These are phyloP conservation scores for Eurytoma californica DNA, from an alignment of 2,888 invertebrate species.

Conservation along the genomic window DNA sequence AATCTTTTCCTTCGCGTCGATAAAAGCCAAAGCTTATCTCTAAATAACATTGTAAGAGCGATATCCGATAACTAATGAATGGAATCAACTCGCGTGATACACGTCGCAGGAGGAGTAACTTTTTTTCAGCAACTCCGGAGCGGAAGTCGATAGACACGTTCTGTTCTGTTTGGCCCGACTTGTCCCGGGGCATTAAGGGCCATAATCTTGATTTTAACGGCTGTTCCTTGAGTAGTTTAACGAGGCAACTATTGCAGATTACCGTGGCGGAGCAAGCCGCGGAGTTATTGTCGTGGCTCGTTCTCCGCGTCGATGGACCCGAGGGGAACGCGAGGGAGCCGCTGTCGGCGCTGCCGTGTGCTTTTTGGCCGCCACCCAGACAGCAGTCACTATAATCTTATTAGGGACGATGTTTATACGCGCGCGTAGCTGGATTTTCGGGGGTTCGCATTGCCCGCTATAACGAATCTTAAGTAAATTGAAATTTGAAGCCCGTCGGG, in stretches of 20 bases:
- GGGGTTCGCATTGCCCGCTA: not conserved
- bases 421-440: not conserved
- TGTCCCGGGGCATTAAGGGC: constrained; percentile 9
- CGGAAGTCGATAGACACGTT: constrained; percentile 8
- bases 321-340: not conserved
- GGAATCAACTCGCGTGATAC: not conserved
- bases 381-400: constrained; percentile 39
- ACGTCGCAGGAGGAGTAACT: not conserved
- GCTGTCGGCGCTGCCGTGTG: not conserved
- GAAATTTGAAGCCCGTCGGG: constrained; percentile 7
- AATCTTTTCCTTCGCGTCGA: no score
- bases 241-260: constrained; percentile 48
- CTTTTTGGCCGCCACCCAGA: constrained; percentile 51
- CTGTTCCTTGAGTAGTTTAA: constrained; percentile 35
- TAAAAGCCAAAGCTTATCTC: no score
- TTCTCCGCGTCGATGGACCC: no score
- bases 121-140: not conserved
- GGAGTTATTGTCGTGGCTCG: constrained; percentile 14
- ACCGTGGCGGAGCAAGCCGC: constrained; percentile 10
- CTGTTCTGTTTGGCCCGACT: not conserved
- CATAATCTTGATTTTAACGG: constrained; percentile 39
- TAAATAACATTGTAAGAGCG: not conserved
- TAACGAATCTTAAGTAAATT: constrained; percentile 35
- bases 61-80: not conserved
- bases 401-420: constrained; percentile 46